A percentile compares a stretch with the other conserved stretches of the same genome.
Evolutionary conservation across 2,113 vertebrate genomes (phyloP).

Genomic region (Cyphotilapia sp.): DNA sequence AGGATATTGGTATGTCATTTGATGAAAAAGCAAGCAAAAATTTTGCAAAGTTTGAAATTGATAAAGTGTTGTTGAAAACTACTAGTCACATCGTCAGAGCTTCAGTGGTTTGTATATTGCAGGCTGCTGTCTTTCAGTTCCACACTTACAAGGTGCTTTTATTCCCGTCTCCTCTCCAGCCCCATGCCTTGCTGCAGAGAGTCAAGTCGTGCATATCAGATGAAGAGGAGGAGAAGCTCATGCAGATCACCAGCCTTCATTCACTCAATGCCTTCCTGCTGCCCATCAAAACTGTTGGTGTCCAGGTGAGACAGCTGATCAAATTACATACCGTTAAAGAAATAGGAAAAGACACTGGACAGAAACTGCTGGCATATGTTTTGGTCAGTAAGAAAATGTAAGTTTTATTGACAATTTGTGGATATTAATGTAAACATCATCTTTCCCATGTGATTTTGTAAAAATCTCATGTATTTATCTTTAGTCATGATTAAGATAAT

Average conservation of each 20-base stretch:
- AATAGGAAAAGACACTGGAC: neutral
- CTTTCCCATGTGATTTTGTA: neutral
- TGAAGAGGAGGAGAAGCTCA: conserved; percentile 96
- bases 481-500: neutral
- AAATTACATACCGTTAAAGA: neutral
- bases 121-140: neutral
- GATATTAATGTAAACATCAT: neutral
- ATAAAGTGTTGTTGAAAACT: neutral
- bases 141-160: neutral
- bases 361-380: neutral
- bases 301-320: conserved; percentile 80
- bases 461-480: neutral
- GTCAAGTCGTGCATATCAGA: conserved; percentile 95
- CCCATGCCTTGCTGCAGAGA: conserved; percentile 90
- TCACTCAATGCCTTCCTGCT: conserved; percentile 98
- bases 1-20: neutral
- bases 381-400: neutral
- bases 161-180: conserved; percentile 64
- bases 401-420: neutral
- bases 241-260: conserved; percentile 98
- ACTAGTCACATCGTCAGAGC: neutral
- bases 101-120: neutral
- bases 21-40: neutral
- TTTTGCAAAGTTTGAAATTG: neutral
- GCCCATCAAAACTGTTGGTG: conserved; percentile 97